Conservation (phyloP, 2,888 invertebrate species). For the Drosophila gaucha region DNA sequence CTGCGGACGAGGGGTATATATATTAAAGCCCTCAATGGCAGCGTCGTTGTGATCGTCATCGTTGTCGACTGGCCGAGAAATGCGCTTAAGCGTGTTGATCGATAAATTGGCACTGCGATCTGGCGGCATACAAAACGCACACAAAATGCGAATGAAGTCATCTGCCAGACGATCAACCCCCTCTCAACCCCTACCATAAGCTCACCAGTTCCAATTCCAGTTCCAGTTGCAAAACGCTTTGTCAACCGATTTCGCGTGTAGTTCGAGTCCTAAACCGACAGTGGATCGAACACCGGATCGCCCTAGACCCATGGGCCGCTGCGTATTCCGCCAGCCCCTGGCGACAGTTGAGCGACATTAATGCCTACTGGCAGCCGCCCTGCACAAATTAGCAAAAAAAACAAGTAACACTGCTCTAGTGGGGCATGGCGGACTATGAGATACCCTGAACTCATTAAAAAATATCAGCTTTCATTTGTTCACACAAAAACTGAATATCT, state of each 20-base stretch:
- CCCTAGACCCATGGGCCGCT: conserved; percentile 56
- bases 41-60: conserved; percentile 34
- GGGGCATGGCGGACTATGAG: background rate
- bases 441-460: background rate
- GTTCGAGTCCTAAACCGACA: conserved; percentile 71
- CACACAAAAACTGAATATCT: background rate
- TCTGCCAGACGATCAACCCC: conserved; percentile 51
- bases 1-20: conserved; percentile 10
- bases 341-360: conserved; percentile 78
- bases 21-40: conserved; percentile 69
- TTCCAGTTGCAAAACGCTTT: conserved; percentile 68
- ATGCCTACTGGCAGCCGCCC: conserved; percentile 73
- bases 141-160: conserved; percentile 75
- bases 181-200: background rate
- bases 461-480: background rate
- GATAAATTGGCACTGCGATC: conserved; percentile 72
- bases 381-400: conserved; percentile 69
- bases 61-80: conserved; percentile 58
- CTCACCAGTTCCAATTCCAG: conserved; percentile 29
- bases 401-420: conserved; percentile 1
- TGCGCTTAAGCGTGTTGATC: conserved; percentile 81
- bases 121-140: conserved; percentile 63
- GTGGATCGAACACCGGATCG: conserved; percentile 56
- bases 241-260: conserved; percentile 76
- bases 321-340: conserved; percentile 37